Base-by-base conservation (phyloP, 2,797 vertebrate genomes). In the Chelon labrosus region DNA sequence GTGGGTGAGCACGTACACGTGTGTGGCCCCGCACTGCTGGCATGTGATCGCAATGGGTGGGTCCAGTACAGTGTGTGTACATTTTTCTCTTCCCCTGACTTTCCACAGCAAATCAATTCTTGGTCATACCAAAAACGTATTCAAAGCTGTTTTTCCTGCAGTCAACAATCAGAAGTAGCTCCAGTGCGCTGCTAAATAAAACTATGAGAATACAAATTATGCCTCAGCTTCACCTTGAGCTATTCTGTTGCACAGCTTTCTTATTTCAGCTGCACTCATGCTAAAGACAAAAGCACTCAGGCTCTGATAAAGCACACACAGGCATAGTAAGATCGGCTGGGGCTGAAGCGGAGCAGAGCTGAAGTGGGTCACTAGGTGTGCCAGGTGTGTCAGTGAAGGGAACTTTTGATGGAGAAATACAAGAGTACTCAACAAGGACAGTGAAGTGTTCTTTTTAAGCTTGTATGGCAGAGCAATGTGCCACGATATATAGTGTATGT, bases 1-100 rank as follows among this genome's bases (percentile, higher is more conserved):
- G 75, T 86, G 82, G 37, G 58, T 82, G 75, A 70, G 75, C 19
- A 17, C 64, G 67, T 51, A 39, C 52, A 68, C 73, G 82, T 85
- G 80, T 86, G 84, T 84, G 87, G 82, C 75, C 81, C 65, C 20
- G 53, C 75, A 22, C 76, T 78, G 69, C 70, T 83, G 84, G 63
- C 71, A 74, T 83, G 77, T 68, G 81, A 87, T 77, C 65, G 62
- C 20, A 27, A 73, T 70, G 86, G 85, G 88, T 73, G 86, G 81
- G 79, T 80, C 71, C 51, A 19, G 25, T 46, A 17, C 72, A 73
- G 67, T 63, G 59, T 75, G 22, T 54, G 42, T 79, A 59, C 47
- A 65, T 76, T 59, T 76, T 39, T 80, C 55, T 39, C 25, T 67
- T 22, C 47, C 22, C 52, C 66, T 65, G 12, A 67, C 60, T 77